These are phyloP conservation scores for Bombylius major DNA, from an alignment of 2,888 invertebrate species.

Conservation along the genomic window DNA sequence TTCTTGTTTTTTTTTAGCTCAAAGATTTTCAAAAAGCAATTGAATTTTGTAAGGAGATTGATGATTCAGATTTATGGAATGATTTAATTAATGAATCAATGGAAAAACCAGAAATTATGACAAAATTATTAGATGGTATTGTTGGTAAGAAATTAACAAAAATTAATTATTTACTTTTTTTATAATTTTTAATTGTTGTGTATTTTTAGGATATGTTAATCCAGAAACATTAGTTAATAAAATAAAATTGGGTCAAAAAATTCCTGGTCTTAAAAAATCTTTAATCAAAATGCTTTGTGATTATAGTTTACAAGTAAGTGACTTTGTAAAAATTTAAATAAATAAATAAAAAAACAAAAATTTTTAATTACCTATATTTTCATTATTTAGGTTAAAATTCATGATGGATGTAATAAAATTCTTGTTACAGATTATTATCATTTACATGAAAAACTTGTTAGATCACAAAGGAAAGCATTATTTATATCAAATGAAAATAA, in stretches of 20 bases:
- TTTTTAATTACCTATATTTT: too few species aligned
- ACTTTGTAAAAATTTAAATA: too few species aligned
- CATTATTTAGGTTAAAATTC: conserved; percentile 56
- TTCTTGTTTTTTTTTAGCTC: conserved; percentile 37
- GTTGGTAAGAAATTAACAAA: conserved; percentile 27
- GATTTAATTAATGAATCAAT: conserved; percentile 79
- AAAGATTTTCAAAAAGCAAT: conserved; percentile 89
- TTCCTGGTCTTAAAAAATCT: conserved; percentile 80
- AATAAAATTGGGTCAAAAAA: conserved; percentile 72
- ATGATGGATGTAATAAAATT: conserved; percentile 82
- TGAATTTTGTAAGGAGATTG: conserved; percentile 91
- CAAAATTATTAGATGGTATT: conserved; percentile 46
- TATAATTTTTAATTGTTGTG: too few species aligned
- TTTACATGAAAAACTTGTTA: conserved; percentile 67
- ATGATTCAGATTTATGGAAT: conserved; percentile 86
- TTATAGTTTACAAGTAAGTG: conserved; percentile 69
- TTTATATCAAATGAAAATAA: conserved; percentile 54
- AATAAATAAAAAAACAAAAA: too few species aligned
- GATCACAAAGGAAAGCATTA: conserved; percentile 65
- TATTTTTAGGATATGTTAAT: conserved; percentile 58
- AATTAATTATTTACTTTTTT: background rate
- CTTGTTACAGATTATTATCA: conserved; percentile 84
- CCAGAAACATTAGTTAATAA: conserved; percentile 75
- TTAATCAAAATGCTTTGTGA: conserved; percentile 92
- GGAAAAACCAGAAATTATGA: conserved; percentile 64